Evolutionary conservation across 2,113 vertebrate genomes (phyloP).

Genomic region (Coptodon rendalli): DNA sequence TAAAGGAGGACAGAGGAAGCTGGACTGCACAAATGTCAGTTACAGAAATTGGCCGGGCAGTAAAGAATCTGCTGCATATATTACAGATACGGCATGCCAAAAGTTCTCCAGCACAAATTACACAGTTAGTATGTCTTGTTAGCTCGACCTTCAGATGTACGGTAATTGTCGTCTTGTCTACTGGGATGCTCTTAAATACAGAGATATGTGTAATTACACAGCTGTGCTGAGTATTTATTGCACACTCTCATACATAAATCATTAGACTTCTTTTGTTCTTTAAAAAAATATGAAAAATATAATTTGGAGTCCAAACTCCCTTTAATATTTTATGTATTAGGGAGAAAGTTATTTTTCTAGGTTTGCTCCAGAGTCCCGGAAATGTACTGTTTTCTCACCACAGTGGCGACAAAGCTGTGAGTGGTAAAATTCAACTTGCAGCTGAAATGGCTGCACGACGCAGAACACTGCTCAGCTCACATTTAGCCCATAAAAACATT

Average conservation of each 20-base stretch:
- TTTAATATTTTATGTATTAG: background rate
- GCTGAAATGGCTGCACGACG: background rate
- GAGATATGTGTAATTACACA: background rate
- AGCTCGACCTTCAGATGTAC: background rate
- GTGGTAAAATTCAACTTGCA: background rate
- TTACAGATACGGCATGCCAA: background rate
- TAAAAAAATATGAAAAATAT: background rate
- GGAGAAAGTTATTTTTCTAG: background rate
- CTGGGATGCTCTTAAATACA: background rate
- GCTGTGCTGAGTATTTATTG: background rate
- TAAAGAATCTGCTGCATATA: background rate
- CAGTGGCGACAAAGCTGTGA: background rate
- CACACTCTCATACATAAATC: background rate
- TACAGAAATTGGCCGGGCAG: background rate
- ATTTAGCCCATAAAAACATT: background rate
- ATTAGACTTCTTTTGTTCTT: background rate
- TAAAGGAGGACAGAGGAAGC: background rate
- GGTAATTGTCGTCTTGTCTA: background rate
- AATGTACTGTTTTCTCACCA: background rate
- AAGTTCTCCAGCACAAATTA: background rate
- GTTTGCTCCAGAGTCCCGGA: background rate
- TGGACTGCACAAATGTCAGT: slow-evolving; percentile 61
- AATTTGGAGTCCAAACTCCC: background rate
- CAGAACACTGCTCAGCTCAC: background rate
- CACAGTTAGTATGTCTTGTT: background rate